Conservation (phyloP, 1,140 invertebrate genomes). For the Liolophura sinensis region DNA sequence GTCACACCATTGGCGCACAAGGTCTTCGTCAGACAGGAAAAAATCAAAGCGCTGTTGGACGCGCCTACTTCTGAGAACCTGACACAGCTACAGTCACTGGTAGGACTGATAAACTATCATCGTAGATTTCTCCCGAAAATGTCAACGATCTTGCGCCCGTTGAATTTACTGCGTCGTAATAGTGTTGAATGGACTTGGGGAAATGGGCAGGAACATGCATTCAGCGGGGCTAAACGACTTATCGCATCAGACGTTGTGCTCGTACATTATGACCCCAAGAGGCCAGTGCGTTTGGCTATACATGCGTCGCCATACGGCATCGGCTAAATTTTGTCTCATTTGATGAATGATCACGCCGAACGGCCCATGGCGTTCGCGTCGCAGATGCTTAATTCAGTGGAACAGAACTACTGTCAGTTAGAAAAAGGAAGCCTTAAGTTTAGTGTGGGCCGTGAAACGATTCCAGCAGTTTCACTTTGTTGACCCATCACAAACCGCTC, state of each 20-base stretch:
- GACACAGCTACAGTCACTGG: conserved; percentile 48
- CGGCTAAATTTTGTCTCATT: conserved; percentile 59
- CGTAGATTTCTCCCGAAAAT: conserved; percentile 14
- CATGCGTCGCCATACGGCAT: conserved; percentile 60
- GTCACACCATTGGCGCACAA: conserved; percentile 25
- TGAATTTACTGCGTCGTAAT: conserved; percentile 7
- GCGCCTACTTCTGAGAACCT: conserved; percentile 46
- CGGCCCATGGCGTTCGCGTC: conserved; percentile 11
- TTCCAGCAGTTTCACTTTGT: conserved; percentile 60
- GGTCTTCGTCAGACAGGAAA: conserved; percentile 51
- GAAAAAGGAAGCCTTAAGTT: neutral
- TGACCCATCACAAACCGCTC: conserved; percentile 53
- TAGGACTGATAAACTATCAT: conserved; percentile 59
- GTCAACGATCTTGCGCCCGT: conserved; percentile 7
- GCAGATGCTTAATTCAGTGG: neutral
- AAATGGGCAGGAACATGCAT: conserved; percentile 23
- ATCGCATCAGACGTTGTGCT: conserved; percentile 11
- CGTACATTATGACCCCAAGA: conserved; percentile 12
- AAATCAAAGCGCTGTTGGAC: conserved; percentile 53
- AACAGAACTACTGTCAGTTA: neutral
- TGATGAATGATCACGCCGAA: conserved; percentile 48
- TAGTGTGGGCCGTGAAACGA: conserved; percentile 49
- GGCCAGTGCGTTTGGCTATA: conserved; percentile 17
- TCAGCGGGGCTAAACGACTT: conserved; percentile 33
- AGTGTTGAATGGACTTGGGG: conserved; percentile 15